Evolutionary conservation across 2,888 invertebrate species (phyloP).

Genomic region (Stenotaenia linearis): DNA sequence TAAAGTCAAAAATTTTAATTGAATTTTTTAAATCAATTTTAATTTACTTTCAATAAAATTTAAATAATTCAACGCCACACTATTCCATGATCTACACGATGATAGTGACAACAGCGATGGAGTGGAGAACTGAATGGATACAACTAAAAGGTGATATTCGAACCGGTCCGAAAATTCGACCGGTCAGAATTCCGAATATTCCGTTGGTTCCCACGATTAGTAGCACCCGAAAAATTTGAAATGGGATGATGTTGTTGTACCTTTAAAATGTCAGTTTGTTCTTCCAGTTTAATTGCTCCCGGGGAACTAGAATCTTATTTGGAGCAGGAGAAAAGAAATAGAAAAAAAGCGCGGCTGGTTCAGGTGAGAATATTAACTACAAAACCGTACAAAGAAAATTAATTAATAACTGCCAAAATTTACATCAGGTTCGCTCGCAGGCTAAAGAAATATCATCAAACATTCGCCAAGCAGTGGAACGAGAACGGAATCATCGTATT

Average conservation of each 20-base stretch:
- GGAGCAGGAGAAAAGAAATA: background rate
- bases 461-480: background rate
- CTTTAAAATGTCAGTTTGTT: background rate
- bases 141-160: no score
- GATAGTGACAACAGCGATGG: no score
- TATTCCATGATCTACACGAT: no score
- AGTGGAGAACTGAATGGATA: no score
- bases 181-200: no score
- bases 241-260: background rate
- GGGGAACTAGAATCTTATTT: constrained; percentile 5
- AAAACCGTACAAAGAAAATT: background rate
- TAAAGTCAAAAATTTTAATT: no score
- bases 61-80: no score
- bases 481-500: background rate
- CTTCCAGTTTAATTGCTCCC: background rate
- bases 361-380: background rate
- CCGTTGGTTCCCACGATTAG: no score
- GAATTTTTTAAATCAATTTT: no score
- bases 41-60: no score
- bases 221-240: background rate
- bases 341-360: background rate
- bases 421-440: background rate
- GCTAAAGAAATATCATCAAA: background rate
- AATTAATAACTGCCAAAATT: background rate
- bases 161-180: no score